Percentiles rank a stretch among this genome's conserved stretches.
phyloP scores from a whole-genome alignment of 2,888 invertebrate species.

The Ophion slaviceki region DNA sequence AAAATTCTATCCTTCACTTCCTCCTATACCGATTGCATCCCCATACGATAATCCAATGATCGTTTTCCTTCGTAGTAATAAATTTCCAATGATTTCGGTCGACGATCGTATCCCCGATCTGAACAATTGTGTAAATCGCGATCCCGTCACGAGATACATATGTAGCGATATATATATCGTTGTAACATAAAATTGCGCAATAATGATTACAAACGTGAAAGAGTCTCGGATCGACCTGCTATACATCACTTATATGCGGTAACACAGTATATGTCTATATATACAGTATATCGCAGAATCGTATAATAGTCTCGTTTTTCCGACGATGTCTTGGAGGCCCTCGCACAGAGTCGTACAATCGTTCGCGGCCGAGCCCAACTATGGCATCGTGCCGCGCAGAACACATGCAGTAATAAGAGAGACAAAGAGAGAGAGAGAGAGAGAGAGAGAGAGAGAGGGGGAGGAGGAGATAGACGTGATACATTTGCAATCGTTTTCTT shows the following conservation, averaged over 20 bases:
- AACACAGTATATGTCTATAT: slow-evolving; percentile 28
- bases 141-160: slow-evolving; percentile 24
- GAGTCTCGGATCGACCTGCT: slow-evolving; percentile 39
- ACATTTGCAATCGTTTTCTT: slow-evolving; percentile 67
- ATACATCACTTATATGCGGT: slow-evolving; percentile 36
- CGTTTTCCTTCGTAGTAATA: too few relatives aligned
- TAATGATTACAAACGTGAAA: slow-evolving; percentile 55
- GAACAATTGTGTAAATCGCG: slow-evolving; percentile 14
- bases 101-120: not conserved
- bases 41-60: too few relatives aligned
- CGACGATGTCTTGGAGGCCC: slow-evolving; percentile 5
- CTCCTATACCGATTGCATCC: too few relatives aligned
- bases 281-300: not conserved
- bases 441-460: slow-evolving; percentile 11
- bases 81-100: slow-evolving; percentile 13
- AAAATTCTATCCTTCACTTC: too few relatives aligned
- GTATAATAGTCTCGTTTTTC: slow-evolving; percentile 52
- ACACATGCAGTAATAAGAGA: not conserved
- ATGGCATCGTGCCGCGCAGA: slow-evolving; percentile 36
- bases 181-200: slow-evolving; percentile 34
- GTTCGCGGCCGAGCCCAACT: slow-evolving; percentile 58
- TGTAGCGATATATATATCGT: not conserved
- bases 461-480: slow-evolving; percentile 46
- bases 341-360: slow-evolving; percentile 50
- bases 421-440: slow-evolving; percentile 18